These are phyloP conservation scores for Caenorhabditis japonica DNA, from an alignment of 2,888 invertebrate genomes.

Conservation along the genomic window DNA sequence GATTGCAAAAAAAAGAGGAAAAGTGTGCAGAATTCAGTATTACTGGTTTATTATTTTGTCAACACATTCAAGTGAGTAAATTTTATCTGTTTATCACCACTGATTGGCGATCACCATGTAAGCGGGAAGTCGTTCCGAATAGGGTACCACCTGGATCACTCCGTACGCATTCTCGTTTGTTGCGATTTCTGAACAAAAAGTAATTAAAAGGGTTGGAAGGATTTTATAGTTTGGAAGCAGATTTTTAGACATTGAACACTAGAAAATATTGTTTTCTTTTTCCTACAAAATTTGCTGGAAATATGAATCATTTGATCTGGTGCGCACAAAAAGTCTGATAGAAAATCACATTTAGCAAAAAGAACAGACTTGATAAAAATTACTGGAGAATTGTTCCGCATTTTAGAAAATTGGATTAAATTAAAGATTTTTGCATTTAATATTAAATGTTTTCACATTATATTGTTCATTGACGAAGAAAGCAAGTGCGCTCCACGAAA, in stretches of 20 bases:
- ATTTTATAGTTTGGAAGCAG: background rate
- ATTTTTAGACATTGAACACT: background rate
- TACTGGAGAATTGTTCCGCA: too few species aligned
- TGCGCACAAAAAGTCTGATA: too few species aligned
- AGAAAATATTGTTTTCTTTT: too few species aligned
- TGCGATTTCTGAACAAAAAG: conserved; percentile 47
- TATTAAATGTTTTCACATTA: background rate
- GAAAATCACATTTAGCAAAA: too few species aligned
- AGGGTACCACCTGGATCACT: conserved; percentile 50
- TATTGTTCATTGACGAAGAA: background rate
- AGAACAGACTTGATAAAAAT: too few species aligned
- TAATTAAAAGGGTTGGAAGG: background rate
- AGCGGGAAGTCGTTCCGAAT: conserved; percentile 52
- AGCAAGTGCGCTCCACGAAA: too few species aligned
- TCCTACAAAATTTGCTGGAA: too few species aligned
- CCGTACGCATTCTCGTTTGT: conserved; percentile 50
- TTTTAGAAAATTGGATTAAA: too few species aligned
- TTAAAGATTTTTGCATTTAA: background rate
- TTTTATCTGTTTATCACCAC: conserved; percentile 20
- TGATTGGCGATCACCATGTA: conserved; percentile 48
- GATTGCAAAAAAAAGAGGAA: too few species aligned
- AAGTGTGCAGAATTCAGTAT: too few species aligned
- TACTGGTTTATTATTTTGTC: background rate
- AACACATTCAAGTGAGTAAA: conserved; percentile 2
- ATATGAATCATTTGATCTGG: too few species aligned